Evolutionary conservation across 2,797 vertebrate species (phyloP), one percentile per base, ranked within the genome.

Genomic region (Remorina albescens): DNA sequence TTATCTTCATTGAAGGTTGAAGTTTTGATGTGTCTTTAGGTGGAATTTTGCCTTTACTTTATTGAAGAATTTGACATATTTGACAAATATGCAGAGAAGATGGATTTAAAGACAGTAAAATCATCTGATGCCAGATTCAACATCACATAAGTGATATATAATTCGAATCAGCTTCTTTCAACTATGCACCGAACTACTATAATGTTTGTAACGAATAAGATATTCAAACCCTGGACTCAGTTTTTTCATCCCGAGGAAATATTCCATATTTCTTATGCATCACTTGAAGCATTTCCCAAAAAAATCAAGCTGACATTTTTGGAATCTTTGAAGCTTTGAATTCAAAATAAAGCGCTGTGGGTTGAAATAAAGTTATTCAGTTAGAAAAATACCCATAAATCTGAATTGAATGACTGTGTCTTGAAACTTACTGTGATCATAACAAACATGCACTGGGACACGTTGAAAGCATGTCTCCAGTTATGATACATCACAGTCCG

Each of bases 381-480:
- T 47, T 4, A 28, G 34, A 16, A 25, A 44, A 36, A 13, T 7
- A 15, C 8, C 23, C 28, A 54, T 26, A 16, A 25, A 25, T 67
- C 5, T 51, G 12, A 46, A 1, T 11, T 68, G 5, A 62, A n/a
- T 39, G 8, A 19, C 7, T 30, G 18, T 53, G 8, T 58, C 15
- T 41, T 28, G 6, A 55, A 53, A 92, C 92, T 92, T 82, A 95
- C 95, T 44, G 90, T 94, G 76, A 95, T 94, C 91, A 95, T 95
- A 3, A 89, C 65, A 19, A 95, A 95, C 94, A 95, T 95, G 88
- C 95, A 95, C 84, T 95, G 95, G 0, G 94, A 94, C 67, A 95
- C 95, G 21, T 95, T 95, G 76, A 95, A 95, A 68, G 94, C 95
- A 10, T 95, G 95, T 28, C 94, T 93, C 95, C 95, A 95, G 89